Evolutionary conservation across 2,888 invertebrate genomes (phyloP), one percentile per base, ranked within the genome.

Genomic region (Mamestra brassicae): DNA sequence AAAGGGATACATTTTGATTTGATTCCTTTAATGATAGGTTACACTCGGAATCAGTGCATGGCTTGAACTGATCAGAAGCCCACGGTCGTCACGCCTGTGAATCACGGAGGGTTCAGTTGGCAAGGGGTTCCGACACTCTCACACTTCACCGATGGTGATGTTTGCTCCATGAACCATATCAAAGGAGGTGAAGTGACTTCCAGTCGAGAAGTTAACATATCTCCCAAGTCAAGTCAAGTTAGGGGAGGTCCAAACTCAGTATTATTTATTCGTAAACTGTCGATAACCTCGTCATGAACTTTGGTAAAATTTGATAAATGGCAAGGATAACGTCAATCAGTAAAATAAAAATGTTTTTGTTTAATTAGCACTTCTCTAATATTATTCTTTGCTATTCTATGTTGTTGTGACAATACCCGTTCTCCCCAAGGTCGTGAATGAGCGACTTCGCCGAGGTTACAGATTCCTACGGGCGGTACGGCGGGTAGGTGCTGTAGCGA

Each of bases 371-470:
- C 63, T 47, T 61, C 60, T 57, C 26, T 57, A 65, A 60, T 68
- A 58, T 77, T 63, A 26, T 55, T 71, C 17, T 61, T 62, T 54
- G 61, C 13, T 61, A 70, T 64, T 71, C n/a, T 66, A 69, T 36
- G 50, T 61, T 71, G 66, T 75, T 81, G 80, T 83, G 71, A 76
- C 61, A 63, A 69, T 65, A 76, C 68, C 63, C 61, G 69, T 67
- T 80, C 55, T 42, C 26, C 10, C 36, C 71, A 82, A 82, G 81
- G 81, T 76, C 80, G 60, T 61, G 61, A 82, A 76, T 72, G 70
- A 83, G 79, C 83, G 71, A 68, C 66, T 69, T 67, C 62, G 67
- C 66, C 80, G 83, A 82, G 83, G 81, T 66, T 83, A 69, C 76
- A 42, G 76, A 83, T 83, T 82, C 81, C 80, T 64, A 70, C 26